Base-by-base conservation (phyloP, 2,797 vertebrate genomes). In the Sebastes hubbsi region DNA sequence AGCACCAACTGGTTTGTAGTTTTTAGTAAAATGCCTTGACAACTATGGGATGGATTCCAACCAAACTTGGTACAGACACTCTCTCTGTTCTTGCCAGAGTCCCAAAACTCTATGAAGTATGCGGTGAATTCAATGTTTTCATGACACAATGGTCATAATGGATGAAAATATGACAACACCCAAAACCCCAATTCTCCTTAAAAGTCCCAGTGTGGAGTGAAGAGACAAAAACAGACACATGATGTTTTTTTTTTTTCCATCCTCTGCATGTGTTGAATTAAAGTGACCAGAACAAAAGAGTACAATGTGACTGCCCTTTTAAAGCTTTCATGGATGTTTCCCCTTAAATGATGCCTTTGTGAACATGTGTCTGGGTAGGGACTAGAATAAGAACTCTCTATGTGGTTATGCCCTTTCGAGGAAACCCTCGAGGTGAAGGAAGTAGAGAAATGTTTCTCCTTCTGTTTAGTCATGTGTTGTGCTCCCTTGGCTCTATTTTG, bases 351-450 rank as follows among this genome's bases (percentile, higher is more conserved):
- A 69, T 59, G 14, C 56, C 59, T 80, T 78, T 81, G 75, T 79
- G 60, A 75, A 63, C 69, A 81, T 24, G 38, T 76, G 76, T 74
- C 66, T 67, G 22, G 38, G 30, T 69, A 4, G 22, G n/a, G 30
- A 14, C 12, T 29, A 46, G 52, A 80, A 70, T 72, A 82, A 78
- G 81, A 46, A 20, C 36, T 32, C 63, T 66, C 29, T 68, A 13
- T 78, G 66, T 72, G 68, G 36, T 78, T 38, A n/a, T 72, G 49
- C 10, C 68, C 82, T 89, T 91, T 92, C 4, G 8, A 85, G 83
- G 82, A 89, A 88, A 82, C 63, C 76, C 77, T 87, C 3, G 0
- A 59, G 56, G 85, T 72, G 1, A 69, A 64, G 29, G 42, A 71
- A 60, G 70, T 36, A 20, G 20, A 62, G 49, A 78, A 61, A 82